A percentile compares a stretch with the other conserved stretches of the same genome.
phyloP scores from a whole-genome alignment of 1,140 invertebrate species.

The Pseudoatta argentina region DNA sequence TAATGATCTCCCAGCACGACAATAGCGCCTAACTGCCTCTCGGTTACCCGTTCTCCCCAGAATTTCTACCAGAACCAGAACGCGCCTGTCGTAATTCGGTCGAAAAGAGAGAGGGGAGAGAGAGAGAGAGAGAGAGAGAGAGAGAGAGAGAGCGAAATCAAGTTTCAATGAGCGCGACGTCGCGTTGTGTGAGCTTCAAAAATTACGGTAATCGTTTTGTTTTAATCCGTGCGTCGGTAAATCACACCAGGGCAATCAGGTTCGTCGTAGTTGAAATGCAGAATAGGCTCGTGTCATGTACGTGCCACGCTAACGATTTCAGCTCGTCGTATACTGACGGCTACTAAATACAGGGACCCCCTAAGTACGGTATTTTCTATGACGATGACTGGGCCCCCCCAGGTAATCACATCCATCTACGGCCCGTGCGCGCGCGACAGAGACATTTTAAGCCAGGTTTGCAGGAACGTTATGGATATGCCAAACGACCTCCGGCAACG shows the following conservation, averaged over 20 bases:
- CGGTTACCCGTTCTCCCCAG: neutral
- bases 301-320: conserved; percentile 39
- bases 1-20: conserved; percentile 61
- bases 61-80: conserved; percentile 1
- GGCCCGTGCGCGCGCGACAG: neutral
- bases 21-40: conserved; percentile 45
- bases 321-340: neutral
- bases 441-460: conserved; percentile 49
- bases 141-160: neutral
- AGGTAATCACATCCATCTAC: conserved; percentile 23
- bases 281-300: conserved; percentile 6
- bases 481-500: conserved; percentile 48
- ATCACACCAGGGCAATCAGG: conserved; percentile 46
- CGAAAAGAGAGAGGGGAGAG: neutral
- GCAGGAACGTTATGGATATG: conserved; percentile 48
- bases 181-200: conserved; percentile 15
- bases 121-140: neutral
- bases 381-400: neutral
- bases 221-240: conserved; percentile 55
- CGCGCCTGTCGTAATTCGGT: conserved; percentile 28
- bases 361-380: conserved; percentile 11
- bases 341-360: neutral
- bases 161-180: neutral
- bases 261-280: conserved; percentile 29
- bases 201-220: conserved; percentile 62